Evolutionary conservation across 1,140 invertebrate genomes (phyloP), one percentile per base, ranked within the genome.

Genomic region (Probaryconus sp.): DNA sequence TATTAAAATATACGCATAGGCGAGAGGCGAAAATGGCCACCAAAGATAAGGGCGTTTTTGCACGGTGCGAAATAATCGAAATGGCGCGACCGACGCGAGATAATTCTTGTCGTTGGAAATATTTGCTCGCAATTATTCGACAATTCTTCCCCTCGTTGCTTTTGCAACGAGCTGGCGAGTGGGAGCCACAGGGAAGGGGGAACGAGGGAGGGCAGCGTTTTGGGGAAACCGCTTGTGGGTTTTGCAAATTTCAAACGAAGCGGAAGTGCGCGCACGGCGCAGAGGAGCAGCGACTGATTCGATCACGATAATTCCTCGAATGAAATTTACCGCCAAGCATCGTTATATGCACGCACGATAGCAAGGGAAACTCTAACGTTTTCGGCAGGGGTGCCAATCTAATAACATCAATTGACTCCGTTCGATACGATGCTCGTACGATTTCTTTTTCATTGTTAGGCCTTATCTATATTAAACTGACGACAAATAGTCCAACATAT

Each of bases 221-320:
- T 68, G 64, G 65, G 58, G 51, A 65, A 69, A 75, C 71, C 65
- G 72, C 65, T 75, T 75, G 72, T 75, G 72, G 72, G 64, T 75
- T 69, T 69, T 69, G 64, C 64, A 75, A 75, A 75, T 75, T 75
- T 60, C 65, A 75, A 75, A 60, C 72, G 14, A 61, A 60, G 72
- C 72, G 72, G 72, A 75, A 75, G 65, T 65, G 45, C 51, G 43
- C 50, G 64, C 72, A 20, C 40, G 33, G 69, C 63, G 78, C 77
- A 81, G 79, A 53, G 77, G 45, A 78, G 79, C 65, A 78, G 75
- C 77, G 75, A 79, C 80, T 83, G 86, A 88, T 87, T 87, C 85
- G 84, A 88, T 87, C 85, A 86, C 86, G 87, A 87, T 88, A 87
- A 88, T 88, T 86, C 84, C 78, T 79, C 80, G 81, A 86, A 88